phyloP scores from a whole-genome alignment of 2,113 vertebrate genomes.

The Acrocephalus kingi region DNA sequence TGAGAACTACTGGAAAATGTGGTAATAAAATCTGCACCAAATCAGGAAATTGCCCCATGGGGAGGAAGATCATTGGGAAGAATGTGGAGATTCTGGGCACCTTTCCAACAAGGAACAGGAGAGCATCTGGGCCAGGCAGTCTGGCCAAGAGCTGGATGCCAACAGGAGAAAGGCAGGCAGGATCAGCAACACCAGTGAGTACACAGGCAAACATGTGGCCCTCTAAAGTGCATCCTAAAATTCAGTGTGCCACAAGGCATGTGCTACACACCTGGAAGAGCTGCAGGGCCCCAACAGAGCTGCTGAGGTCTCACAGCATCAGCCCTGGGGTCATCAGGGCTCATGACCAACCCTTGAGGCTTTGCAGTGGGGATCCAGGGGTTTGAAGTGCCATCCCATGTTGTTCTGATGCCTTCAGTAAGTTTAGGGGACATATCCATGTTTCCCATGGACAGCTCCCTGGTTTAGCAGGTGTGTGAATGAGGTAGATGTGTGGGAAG shows the following conservation, averaged over 20 bases:
- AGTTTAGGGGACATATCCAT: rapidly evolving
- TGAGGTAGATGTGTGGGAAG: not conserved
- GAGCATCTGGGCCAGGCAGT: not conserved
- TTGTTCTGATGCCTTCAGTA: not conserved
- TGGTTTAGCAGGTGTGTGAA: not conserved
- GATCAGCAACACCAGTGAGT: not conserved
- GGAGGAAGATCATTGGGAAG: not conserved
- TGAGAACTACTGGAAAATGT: not conserved
- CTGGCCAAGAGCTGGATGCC: not conserved
- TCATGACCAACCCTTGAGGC: not conserved
- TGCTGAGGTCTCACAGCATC: not conserved
- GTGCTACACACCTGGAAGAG: not conserved
- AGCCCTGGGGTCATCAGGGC: not conserved
- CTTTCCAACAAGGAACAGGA: not conserved
- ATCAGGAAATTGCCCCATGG: not conserved
- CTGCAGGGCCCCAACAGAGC: not conserved
- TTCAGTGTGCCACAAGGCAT: not conserved
- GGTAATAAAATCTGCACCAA: not conserved
- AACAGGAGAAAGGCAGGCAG: not conserved
- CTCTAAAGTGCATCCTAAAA: not conserved
- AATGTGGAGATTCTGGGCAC: not conserved
- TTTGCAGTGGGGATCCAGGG: not conserved
- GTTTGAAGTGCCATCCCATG: not conserved
- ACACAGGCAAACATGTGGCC: not conserved
- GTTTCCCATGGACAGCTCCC: not conserved